Base-by-base conservation (phyloP, 1,140 invertebrate genomes). In the Bombus confusus region DNA sequence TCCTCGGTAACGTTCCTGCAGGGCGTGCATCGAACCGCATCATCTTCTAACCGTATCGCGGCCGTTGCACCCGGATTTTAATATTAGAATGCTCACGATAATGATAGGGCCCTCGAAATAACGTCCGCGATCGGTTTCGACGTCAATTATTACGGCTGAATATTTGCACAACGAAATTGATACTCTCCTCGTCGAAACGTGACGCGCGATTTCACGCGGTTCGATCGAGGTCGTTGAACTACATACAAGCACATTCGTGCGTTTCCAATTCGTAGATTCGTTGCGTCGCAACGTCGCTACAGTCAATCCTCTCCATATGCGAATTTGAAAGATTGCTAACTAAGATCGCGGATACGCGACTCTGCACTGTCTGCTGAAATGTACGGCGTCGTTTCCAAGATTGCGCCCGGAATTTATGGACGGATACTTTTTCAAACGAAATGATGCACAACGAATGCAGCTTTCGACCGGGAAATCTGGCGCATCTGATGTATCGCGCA, bases 11-110 rank as follows among this genome's bases (percentile, higher is more conserved):
- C 47, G 47, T 52, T 52, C 47, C 47, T 52, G 47, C 47, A 52
- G 47, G 47, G 41, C 85, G 86, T 34, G 86, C 75, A 80, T 84
- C 86, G 69, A 66, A 71, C 80, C 86, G 76, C 74, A 28, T 80
- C 86, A 43, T 80, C 76, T 72, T 88, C 37, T 59, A 77, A 62
- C 47, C 82, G 47, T 80, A 75, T 75, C 86, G 81, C 86, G 87
- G 82, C 41, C 87, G 66, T 85, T 88, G 83, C 87, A 78, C 82
- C 84, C 87, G 47, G 78, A 88, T 88, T 89, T 86, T 88, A 88
- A 81, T 89, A 86, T 86, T 86, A 88, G 83, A 89, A 89, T 85
- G 37, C 59, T 74, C 43, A 68, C 66, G 86, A 88, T 88, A 85
- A 83, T 59, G 83, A 88, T 68, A 86, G 82, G 59, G 73, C 31